Base-by-base conservation (phyloP, 2,797 vertebrate genomes). In the Rhyacichthys aspro region DNA sequence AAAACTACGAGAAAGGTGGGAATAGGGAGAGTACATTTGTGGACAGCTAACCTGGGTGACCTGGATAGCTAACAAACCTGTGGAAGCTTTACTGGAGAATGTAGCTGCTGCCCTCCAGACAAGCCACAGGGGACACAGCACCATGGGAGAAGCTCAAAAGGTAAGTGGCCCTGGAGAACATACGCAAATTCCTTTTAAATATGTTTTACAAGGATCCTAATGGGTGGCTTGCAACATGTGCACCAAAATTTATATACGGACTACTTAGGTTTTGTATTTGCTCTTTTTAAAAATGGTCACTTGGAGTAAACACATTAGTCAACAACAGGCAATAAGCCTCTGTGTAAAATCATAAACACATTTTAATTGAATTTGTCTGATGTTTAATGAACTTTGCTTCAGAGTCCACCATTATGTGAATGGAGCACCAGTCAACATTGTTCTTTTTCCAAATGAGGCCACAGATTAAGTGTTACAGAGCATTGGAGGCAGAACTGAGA, bases 141-240 rank as follows among this genome's bases (percentile, higher is more conserved):
- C 67, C 85, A 95, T 95, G 95, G 94, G 93, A 78, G 95, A 95
- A 88, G 92, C 91, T 86, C 93, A 95, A 88, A 94, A 95, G 94
- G 94, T 96, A 90, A 60, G 92, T 61, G 77, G 55, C 52, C 76
- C 74, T 64, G 80, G 69, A 36, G 23, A 55, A 52, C 38, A 65
- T 48, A 36, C 1, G 50, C 57, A 60, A 55, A 37, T 52, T 43
- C 16, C 33, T 55, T 17, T 0, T 7, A 28, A 42, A 33, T 57
- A n/a, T 50, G 38, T 37, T 15, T 7, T 1, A 50, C 9, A 28
- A n/a, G n/a, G n/a, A n/a, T n/a, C n/a, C n/a, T n/a, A n/a, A 28
- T 28, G 23, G 23, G 23, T 28, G 23, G 23, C 23, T 28, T 28
- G 23, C 7, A 28, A 28, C n/a, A n/a, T n/a, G 23, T 28, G 23